Conservation (phyloP, 1,140 invertebrate species). For the Papilio machaon region DNA sequence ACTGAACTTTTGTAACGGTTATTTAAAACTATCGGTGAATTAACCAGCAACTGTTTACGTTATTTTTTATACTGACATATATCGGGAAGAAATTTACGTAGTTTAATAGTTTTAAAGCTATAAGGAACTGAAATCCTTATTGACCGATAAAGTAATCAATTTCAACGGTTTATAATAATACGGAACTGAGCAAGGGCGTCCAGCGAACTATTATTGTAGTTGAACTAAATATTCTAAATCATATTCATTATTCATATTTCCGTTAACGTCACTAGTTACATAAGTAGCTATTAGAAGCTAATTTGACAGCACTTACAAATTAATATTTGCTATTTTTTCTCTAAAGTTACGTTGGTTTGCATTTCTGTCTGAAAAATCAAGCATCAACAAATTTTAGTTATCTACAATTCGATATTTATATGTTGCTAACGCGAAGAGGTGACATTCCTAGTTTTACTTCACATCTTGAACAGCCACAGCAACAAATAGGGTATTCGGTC, state of each 20-base stretch:
- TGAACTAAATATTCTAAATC: too few species aligned
- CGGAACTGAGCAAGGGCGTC: background rate
- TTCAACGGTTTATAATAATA: background rate
- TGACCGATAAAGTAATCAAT: background rate
- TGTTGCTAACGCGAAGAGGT: background rate
- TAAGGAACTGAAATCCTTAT: background rate
- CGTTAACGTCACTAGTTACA: too few species aligned
- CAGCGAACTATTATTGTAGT: background rate
- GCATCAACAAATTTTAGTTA: too few species aligned
- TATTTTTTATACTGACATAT: background rate
- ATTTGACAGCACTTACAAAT: too few species aligned
- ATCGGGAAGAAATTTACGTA: background rate
- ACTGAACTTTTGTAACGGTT: too few species aligned
- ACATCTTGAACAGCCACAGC: background rate
- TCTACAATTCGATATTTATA: too few species aligned
- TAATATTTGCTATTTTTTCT: too few species aligned
- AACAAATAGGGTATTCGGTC: background rate
- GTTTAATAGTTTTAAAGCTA: background rate
- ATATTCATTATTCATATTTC: too few species aligned
- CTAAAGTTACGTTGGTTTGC: too few species aligned
- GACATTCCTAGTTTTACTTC: background rate
- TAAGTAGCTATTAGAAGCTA: too few species aligned
- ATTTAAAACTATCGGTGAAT: too few species aligned
- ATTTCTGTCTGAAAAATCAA: too few species aligned
- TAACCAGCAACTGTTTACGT: background rate